These are phyloP conservation scores for Nematopogon swammerdamellus DNA, from an alignment of 2,888 invertebrate species.

Conservation along the genomic window DNA sequence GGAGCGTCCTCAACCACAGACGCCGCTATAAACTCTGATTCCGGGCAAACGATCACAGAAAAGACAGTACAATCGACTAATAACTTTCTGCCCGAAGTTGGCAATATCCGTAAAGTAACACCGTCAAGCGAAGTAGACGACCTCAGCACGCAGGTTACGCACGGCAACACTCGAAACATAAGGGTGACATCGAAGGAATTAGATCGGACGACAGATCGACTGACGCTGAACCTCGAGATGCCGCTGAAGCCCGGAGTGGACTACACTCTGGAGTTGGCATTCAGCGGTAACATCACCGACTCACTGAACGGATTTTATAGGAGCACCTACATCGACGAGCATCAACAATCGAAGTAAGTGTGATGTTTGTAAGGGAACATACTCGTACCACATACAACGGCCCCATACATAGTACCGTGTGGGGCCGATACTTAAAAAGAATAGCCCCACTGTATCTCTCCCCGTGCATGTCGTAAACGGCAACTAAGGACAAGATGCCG, in stretches of 20 bases:
- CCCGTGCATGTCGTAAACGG: too few relatives aligned
- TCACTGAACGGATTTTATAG: conserved; percentile 66
- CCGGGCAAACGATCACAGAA: not conserved
- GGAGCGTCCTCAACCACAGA: not conserved
- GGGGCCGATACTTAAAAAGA: too few relatives aligned
- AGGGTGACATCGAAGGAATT: conserved; percentile 25
- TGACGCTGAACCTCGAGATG: conserved; percentile 29
- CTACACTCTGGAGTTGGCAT: conserved; percentile 55
- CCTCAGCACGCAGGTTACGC: conserved; percentile 29
- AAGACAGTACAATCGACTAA: not conserved
- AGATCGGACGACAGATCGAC: conserved; percentile 31
- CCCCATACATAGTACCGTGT: too few relatives aligned
- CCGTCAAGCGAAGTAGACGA: conserved; percentile 5
- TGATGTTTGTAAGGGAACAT: too few relatives aligned
- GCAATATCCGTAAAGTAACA: too few relatives aligned
- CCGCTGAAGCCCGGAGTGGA: conserved; percentile 40
- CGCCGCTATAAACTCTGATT: not conserved
- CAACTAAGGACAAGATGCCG: too few relatives aligned
- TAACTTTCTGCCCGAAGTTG: too few relatives aligned
- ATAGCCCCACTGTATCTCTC: too few relatives aligned
- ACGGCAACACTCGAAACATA: conserved; percentile 33
- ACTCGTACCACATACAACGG: too few relatives aligned
- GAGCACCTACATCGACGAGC: conserved; percentile 55
- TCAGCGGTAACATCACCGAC: conserved; percentile 54
- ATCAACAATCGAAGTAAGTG: conserved; percentile 41